A percentile compares a stretch with the other conserved stretches of the same genome.
Conservation (phyloP, 2,797 vertebrate genomes). For the Dryobates pubescens region DNA sequence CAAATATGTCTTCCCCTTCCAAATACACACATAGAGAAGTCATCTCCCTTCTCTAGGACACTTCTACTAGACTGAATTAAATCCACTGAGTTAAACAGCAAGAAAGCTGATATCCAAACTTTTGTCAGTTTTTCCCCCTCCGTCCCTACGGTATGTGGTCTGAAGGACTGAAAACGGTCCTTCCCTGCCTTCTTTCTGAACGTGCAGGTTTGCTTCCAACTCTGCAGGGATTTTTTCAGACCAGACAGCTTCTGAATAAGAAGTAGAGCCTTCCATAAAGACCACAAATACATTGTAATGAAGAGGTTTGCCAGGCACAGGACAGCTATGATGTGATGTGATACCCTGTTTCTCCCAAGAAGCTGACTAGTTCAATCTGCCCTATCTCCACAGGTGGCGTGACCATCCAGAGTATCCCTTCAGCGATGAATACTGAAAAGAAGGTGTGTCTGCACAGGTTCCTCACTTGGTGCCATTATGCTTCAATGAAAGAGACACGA, state of each 20-base stretch:
- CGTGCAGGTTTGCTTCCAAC: neutral
- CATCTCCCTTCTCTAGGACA: neutral
- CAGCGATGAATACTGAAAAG: slow-evolving; percentile 78
- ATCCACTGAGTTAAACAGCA: neutral
- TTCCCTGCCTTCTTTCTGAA: neutral
- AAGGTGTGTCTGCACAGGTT: neutral
- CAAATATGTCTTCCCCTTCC: neutral
- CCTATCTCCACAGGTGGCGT: slow-evolving; percentile 77
- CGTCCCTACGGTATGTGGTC: neutral
- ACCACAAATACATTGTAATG: neutral
- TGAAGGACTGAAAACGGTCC: neutral
- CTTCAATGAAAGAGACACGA: neutral
- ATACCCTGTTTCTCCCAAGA: neutral
- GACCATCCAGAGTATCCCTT: slow-evolving; percentile 86
- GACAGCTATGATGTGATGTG: neutral
- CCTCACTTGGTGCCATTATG: neutral
- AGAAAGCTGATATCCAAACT: neutral
- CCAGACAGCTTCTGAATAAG: neutral
- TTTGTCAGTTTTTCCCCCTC: neutral
- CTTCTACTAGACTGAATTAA: neutral
- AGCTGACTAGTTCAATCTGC: slow-evolving; percentile 5
- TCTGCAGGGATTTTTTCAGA: neutral
- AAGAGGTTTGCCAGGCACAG: neutral
- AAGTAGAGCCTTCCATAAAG: neutral
- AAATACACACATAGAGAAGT: neutral